These are phyloP conservation scores for Erebia ligea DNA, from an alignment of 2,888 invertebrate species.

Conservation along the genomic window DNA sequence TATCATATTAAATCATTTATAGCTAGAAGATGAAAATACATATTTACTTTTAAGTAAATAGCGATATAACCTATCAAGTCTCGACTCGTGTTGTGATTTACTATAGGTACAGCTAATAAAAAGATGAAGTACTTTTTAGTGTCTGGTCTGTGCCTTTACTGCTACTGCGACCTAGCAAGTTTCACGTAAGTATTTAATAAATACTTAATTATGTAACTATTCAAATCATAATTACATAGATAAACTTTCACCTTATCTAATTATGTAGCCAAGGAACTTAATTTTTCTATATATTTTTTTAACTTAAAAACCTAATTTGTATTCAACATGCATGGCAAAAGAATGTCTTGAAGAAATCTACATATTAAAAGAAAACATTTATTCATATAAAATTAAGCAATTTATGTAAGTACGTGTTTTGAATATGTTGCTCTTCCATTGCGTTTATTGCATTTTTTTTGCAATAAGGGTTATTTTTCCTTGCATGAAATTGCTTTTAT, in stretches of 20 bases:
- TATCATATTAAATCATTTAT: too few relatives aligned
- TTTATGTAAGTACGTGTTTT: not conserved
- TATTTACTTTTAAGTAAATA: too few relatives aligned
- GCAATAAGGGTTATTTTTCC: too few relatives aligned
- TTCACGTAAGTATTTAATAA: not conserved
- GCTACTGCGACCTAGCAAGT: not conserved
- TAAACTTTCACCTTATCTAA: not conserved
- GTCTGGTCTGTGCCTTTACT: not conserved
- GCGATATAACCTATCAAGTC: too few relatives aligned
- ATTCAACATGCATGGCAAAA: slow-evolving; percentile 6
- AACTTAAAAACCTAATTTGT: not conserved
- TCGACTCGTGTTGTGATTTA: too few relatives aligned
- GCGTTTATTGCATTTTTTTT: too few relatives aligned
- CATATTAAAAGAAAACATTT: not conserved
- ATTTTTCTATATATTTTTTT: not conserved
- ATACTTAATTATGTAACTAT: too few relatives aligned
- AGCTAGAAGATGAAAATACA: too few relatives aligned
- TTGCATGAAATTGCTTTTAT: too few relatives aligned
- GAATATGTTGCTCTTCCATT: not conserved
- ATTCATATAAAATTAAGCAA: not conserved
- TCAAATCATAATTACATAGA: not conserved
- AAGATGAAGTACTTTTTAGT: not conserved
- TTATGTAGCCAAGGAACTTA: not conserved
- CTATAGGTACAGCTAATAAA: too few relatives aligned
- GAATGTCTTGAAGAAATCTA: slow-evolving; percentile 8